Base-by-base conservation (phyloP, 2,888 invertebrate genomes). In the Onthophagus sagittarius region DNA sequence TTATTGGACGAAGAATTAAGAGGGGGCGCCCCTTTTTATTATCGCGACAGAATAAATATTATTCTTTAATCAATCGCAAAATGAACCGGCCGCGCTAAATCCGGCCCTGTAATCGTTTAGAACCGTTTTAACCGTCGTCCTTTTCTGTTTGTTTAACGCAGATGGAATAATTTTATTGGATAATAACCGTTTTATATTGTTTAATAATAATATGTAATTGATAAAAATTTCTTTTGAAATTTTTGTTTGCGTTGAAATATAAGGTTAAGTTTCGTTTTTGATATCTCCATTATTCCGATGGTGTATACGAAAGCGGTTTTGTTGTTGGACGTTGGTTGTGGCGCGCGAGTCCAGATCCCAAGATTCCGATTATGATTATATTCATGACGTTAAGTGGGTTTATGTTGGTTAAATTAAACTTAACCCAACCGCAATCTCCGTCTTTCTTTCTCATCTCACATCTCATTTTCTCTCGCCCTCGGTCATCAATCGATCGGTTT, bases 41-140 rank as follows among this genome's bases (percentile, higher is more conserved):
- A 74, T 80, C 78, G 79, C 80, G 80, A 74, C 77, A 81, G 80
- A 80, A 80, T 80, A 81, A 80, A 82, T 82, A 81, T 82, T 82
- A 79, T 82, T 80, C 80, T 82, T 82, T 81, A 81, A 82, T 82
- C 81, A 81, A 32, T 67, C 23, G 67, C 15, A 31, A 31, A 33
- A 65, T 23, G 7, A 67, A 23, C 31, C 32, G 0, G 67, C 67
- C 5, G 64, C 2, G 64, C 64, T 23, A 31, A n/a, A n/a, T n/a
- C 67, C 67, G 32, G 0, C 67, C n/a, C 63, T 63, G 15, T 67
- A 67, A 67, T 31, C 67, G 67, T 67, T 67, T 67, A 67, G 67
- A 31, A 23, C 23, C 31, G n/a, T 15, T 67, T 67, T 67, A 67
- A 11, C 32, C 4, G n/a, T 67, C 39, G 11, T 53, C 5, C 9